Evolutionary conservation across 2,888 invertebrate species (phyloP), one percentile per base, ranked within the genome.

Genomic region (Lydus trimaculatus): DNA sequence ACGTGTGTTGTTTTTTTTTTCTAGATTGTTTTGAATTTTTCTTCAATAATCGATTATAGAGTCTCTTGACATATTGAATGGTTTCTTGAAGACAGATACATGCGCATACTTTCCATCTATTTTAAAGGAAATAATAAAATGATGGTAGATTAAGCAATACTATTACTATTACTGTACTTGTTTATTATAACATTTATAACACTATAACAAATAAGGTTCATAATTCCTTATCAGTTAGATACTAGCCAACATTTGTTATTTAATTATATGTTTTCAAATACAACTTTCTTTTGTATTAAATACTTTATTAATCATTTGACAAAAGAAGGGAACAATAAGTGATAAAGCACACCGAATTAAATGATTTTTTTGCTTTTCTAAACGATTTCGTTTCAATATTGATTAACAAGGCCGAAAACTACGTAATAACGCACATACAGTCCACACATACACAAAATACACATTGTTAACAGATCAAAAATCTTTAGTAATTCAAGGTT

Each of bases 131-230:
- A 59, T 66, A 63, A 69, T 64, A 64, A 66, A 58, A 64, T 60
- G 43, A 70, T 39, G 70, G 58, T 70, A 70, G 59, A 67, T 70
- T 70, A 67, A 67, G 66, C 70, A 66, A 65, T 65, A 48, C 58
- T 58, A 63, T 63, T 64, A 64, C 61, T 69, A n/a, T n/a, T n/a
- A 58, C 56, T 59, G 43, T 59, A 23, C 64, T 9, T 25, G 17
- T 23, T 48, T 25, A 31, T 23, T 48, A 13, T 23, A n/a, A n/a
- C n/a, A n/a, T n/a, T n/a, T n/a, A n/a, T n/a, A n/a, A 31, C 59
- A 9, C 31, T 59, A 69, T n/a, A 59, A 65, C 59, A 61, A 70
- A 64, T 64, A 36, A 36, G 66, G 59, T 48, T 65, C 65, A 43
- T 39, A 39, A 48, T 31, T 63, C 61, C 64, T 68, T 67, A 67